Evolutionary conservation across 2,113 vertebrate species (phyloP).

Genomic region (Pomatostomus ruficeps): DNA sequence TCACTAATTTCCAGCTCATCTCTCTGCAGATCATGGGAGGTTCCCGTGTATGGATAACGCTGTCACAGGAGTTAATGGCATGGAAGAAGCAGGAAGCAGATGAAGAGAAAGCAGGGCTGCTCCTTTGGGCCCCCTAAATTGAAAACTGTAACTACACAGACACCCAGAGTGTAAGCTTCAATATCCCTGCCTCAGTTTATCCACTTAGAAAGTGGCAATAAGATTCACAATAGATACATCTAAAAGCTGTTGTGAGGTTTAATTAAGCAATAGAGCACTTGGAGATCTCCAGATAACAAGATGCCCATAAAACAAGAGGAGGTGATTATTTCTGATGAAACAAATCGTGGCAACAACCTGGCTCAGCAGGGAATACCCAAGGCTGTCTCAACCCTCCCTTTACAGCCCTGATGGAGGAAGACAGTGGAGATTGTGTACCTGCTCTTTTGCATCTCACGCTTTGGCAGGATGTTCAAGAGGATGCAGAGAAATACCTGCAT

Average conservation of each 20-base stretch:
- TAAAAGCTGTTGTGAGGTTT: neutral
- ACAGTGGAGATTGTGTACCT: neutral
- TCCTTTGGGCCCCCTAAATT: neutral
- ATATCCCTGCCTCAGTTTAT: neutral
- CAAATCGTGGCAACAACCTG: neutral
- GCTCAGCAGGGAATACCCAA: neutral
- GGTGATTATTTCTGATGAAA: slow-evolving; percentile 10
- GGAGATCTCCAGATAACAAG: slow-evolving; percentile 23
- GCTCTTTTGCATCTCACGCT: neutral
- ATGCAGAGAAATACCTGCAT: neutral
- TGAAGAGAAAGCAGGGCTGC: neutral
- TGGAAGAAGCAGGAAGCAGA: neutral
- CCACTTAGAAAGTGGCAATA: neutral
- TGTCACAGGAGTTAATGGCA: neutral
- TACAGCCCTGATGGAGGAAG: neutral
- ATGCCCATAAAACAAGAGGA: neutral
- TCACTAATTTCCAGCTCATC: neutral
- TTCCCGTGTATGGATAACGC: accelerated
- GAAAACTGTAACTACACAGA: neutral
- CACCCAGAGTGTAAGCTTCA: neutral
- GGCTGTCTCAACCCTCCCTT: neutral
- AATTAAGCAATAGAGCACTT: slow-evolving; percentile 26
- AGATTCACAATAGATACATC: neutral
- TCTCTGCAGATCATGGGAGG: neutral
- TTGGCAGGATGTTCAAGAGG: neutral